Base-by-base conservation (phyloP, 30 jellyfish, hydroid and myxozoan species). In the Aurelia aurita complex sp. Pacific region DNA sequence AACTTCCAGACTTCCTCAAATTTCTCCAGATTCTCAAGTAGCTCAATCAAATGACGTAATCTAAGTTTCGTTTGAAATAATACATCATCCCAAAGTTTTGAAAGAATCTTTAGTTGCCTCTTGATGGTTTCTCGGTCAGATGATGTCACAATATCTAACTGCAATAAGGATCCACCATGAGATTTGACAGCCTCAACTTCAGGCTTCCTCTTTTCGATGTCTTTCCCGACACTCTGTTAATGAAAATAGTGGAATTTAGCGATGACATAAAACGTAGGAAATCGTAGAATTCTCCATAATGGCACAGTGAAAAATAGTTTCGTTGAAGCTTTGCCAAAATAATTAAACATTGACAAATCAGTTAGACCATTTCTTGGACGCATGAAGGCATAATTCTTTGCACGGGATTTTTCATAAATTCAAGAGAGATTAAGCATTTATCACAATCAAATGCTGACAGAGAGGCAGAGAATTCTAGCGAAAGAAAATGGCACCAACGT, bases 31-130 rank as follows among this genome's bases (percentile, higher is more conserved):
- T 84, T 84, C 76, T 87, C 96, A 42, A 87, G 87, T 69, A 89
- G 69, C 67, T 89, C 90, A 7, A 79, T 71, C 60, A 89, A 34
- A n/a, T 51, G 83, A 23, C 80, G 81, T 67, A 82, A 55, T 36
- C 94, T 51, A 12, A 79, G 75, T 23, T 79, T 82, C 59, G 88
- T 79, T n/a, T 81, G 90, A 14, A 54, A 62, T 17, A 55, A 50
- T 7, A 89, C 90, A 36, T 89, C 97, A 16, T 78, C 92, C 90
- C 94, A 89, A 13, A 89, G 78, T 40, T 64, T 74, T 19, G 97
- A 81, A 38, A 89, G 78, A 16, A 76, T 81, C 70, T 65, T 82
- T 65, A 74, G 32, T 53, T 89, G 97, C 34, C 94, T 68, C 11
- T 67, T 73, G 73, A 89, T 67, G 46, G 83, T 52, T 36, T 19